Evolutionary conservation across 2,797 vertebrate genomes (phyloP).

Genomic region (Phyllotis vaccarum): DNA sequence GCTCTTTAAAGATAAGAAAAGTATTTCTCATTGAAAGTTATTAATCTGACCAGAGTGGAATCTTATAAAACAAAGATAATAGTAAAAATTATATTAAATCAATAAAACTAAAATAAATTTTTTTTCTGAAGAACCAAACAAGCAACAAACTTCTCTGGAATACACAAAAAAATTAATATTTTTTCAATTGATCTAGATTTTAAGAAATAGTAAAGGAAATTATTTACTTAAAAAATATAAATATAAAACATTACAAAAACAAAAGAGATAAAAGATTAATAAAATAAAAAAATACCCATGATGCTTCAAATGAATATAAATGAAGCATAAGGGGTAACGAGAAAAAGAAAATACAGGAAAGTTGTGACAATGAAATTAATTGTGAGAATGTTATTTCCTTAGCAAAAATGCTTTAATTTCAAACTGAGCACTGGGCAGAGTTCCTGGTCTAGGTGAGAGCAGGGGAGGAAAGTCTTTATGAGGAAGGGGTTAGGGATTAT

Average conservation of each 20-base stretch:
- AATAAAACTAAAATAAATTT: not conserved
- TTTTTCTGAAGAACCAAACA: no score
- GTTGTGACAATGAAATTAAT: not conserved
- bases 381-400: not conserved
- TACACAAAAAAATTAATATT: not conserved
- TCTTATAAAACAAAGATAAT: not conserved
- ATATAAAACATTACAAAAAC: not conserved
- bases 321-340: not conserved
- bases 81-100: not conserved
- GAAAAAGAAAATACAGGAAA: not conserved
- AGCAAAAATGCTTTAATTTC: not conserved
- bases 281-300: not conserved
- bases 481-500: no score
- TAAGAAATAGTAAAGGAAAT: not conserved
- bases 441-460: no score
- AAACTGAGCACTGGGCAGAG: no score
- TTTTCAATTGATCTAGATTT: not conserved
- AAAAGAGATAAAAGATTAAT: not conserved
- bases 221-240: not conserved
- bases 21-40: not conserved
- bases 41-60: not conserved
- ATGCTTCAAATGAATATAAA: not conserved
- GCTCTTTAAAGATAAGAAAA: not conserved
- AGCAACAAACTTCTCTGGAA: not conserved
- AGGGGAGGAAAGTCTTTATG: no score